phyloP scores from a whole-genome alignment of 2,797 vertebrate species.

The Muraenolepis orangiensis region DNA sequence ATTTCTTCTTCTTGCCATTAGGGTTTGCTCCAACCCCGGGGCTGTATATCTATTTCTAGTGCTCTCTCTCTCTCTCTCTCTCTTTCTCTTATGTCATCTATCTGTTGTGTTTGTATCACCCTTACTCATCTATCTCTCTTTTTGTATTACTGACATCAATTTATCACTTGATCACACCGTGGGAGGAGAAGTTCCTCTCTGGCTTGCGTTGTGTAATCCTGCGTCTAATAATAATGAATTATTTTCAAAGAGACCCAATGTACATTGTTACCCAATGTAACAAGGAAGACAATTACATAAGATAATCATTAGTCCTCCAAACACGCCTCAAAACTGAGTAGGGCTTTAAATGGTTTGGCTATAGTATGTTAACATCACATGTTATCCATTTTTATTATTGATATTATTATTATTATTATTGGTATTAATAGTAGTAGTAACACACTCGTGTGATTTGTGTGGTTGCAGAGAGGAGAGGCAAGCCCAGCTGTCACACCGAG shows the following conservation, averaged over 20 bases:
- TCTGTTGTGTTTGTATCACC: neutral
- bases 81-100: neutral
- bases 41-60: neutral
- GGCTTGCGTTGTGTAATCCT: too few species aligned
- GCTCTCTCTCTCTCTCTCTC: neutral
- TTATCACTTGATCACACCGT: neutral
- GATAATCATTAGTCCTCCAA: too few species aligned
- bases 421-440: neutral
- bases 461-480: conserved; percentile 63
- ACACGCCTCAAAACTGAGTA: too few species aligned
- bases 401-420: too few species aligned
- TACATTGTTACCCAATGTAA: too few species aligned
- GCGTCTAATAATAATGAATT: too few species aligned
- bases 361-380: too few species aligned
- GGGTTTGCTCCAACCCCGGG: neutral
- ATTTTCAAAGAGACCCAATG: too few species aligned
- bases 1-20: neutral
- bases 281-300: too few species aligned
- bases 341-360: too few species aligned
- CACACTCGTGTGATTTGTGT: conserved; percentile 25
- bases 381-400: too few species aligned
- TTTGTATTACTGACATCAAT: neutral
- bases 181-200: neutral
- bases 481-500: conserved; percentile 52
- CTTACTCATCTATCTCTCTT: neutral